Percentiles rank a stretch among this genome's conserved stretches.
Evolutionary conservation across 2,113 vertebrate genomes (phyloP).

Genomic region (Corythaeola cristata): DNA sequence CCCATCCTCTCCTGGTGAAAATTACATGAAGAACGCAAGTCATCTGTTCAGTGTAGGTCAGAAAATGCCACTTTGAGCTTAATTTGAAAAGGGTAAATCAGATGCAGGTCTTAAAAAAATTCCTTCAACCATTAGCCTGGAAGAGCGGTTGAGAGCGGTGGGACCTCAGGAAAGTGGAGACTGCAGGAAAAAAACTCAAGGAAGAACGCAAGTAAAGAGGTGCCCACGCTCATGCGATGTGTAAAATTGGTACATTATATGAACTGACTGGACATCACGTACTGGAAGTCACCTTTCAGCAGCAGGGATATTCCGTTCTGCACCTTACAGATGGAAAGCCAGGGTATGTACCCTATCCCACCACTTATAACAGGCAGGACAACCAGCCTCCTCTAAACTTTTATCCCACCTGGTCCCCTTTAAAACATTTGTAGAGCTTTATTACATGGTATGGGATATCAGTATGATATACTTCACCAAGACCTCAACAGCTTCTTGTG

Average conservation of each 20-base stretch:
- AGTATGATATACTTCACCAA: not conserved
- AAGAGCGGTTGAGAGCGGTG: rapidly evolving
- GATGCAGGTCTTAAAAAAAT: not conserved
- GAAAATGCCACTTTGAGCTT: not conserved
- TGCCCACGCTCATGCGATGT: not conserved
- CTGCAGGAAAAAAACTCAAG: not conserved
- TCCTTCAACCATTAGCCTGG: not conserved
- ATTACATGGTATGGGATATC: not conserved
- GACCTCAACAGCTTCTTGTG: not conserved
- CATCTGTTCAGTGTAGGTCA: not conserved
- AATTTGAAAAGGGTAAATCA: not conserved
- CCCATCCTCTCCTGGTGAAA: not conserved
- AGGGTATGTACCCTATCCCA: not conserved
- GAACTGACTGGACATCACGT: rapidly evolving
- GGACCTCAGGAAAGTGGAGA: not conserved
- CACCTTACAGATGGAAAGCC: not conserved
- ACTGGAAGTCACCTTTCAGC: not conserved
- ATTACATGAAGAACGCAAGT: not conserved
- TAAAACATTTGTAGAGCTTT: not conserved
- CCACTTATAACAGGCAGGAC: not conserved
- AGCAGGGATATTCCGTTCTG: not conserved
- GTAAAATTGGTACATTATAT: not conserved
- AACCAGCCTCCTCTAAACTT: not conserved
- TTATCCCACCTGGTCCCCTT: not conserved
- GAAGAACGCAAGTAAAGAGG: not conserved